phyloP scores from a whole-genome alignment of 1,140 invertebrate species.

The Meloidogyne hapla region DNA sequence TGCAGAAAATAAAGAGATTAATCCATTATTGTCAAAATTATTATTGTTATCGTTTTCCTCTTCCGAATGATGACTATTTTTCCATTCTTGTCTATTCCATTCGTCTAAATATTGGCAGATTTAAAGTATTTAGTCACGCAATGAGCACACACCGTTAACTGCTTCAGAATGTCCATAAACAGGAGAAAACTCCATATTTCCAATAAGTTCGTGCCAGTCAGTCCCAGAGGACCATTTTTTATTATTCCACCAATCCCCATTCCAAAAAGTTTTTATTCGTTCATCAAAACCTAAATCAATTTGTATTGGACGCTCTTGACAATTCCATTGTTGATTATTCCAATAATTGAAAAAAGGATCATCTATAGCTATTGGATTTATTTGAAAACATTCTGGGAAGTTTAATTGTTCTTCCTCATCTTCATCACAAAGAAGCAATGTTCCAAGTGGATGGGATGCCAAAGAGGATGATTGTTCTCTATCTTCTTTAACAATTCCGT shows the following conservation, averaged over 20 bases:
- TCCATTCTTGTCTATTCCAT: not conserved
- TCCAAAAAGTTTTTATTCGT: conserved; percentile 42
- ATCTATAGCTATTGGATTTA: conserved; percentile 35
- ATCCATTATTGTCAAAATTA: not conserved
- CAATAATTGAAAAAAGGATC: conserved; percentile 41
- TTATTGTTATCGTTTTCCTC: not conserved
- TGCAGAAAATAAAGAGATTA: not conserved
- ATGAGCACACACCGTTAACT: not conserved
- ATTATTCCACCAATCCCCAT: conserved; percentile 49
- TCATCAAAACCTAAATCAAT: conserved; percentile 49
- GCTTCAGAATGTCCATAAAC: conserved; percentile 25
- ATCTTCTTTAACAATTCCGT: not conserved
- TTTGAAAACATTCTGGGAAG: conserved; percentile 15
- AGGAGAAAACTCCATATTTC: conserved; percentile 21
- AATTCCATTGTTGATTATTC: conserved; percentile 49
- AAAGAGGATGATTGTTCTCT: not conserved
- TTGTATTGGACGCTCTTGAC: conserved; percentile 39
- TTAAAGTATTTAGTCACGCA: not conserved
- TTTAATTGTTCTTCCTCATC: not conserved
- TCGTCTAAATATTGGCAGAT: not conserved
- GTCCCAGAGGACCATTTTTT: conserved; percentile 42
- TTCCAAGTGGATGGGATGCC: not conserved
- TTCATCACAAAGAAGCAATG: not conserved
- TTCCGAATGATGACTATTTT: not conserved
- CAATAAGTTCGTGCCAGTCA: conserved; percentile 41